These are phyloP conservation scores for Himalopsyche phryganea DNA, from an alignment of 1,140 invertebrate species.

Conservation along the genomic window DNA sequence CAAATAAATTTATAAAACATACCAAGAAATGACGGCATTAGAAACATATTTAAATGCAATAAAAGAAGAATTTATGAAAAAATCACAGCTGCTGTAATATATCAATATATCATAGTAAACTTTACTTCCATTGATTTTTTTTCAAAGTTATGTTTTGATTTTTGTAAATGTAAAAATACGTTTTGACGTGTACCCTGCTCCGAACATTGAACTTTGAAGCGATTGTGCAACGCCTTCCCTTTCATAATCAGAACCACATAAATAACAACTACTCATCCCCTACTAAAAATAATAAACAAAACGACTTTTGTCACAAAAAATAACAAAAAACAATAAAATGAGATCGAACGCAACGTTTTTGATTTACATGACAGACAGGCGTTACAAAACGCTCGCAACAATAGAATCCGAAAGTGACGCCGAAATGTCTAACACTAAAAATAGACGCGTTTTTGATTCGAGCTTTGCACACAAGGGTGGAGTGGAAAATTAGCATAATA, in stretches of 20 bases:
- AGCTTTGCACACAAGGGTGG: too few species aligned
- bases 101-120: too few species aligned
- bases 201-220: constrained; percentile 10
- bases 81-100: too few species aligned
- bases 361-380: constrained; percentile 26
- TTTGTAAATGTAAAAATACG: neutral
- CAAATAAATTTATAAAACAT: too few species aligned
- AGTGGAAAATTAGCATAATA: neutral
- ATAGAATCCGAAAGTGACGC: neutral
- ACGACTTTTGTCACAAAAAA: constrained; percentile 18
- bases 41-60: too few species aligned
- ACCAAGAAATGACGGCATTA: too few species aligned
- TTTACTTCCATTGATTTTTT: too few species aligned
- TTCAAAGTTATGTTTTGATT: too few species aligned
- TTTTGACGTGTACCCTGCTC: constrained; percentile 5
- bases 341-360: constrained; percentile 12
- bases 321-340: constrained; percentile 24
- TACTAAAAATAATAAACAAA: neutral
- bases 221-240: neutral
- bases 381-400: constrained; percentile 1
- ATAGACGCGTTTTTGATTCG: too few species aligned
- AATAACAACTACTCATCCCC: neutral
- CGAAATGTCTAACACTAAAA: neutral
- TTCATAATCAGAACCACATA: neutral
- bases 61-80: too few species aligned